Conservation (phyloP, 2,797 vertebrate species). For the Moxostoma hubbsi region DNA sequence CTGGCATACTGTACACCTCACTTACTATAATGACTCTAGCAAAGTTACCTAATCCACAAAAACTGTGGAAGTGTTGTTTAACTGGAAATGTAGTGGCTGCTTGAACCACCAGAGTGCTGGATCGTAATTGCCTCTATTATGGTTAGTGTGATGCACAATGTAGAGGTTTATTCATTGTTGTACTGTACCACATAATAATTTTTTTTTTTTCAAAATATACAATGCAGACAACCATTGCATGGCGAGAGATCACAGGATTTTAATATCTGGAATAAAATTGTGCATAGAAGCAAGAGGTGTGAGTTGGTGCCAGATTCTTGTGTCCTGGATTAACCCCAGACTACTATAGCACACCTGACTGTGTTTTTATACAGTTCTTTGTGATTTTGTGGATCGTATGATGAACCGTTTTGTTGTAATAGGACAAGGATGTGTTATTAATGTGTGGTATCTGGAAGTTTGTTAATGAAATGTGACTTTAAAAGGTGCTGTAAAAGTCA, state of each 20-base stretch:
- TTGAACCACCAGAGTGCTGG: background rate
- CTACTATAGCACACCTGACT: background rate
- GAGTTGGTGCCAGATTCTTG: constrained; percentile 9
- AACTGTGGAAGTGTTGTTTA: background rate
- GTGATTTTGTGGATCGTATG: background rate
- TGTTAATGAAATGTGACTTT: constrained; percentile 1
- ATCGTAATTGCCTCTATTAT: background rate
- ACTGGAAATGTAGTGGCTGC: background rate
- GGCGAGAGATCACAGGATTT: constrained; percentile 5
- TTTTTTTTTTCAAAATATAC: constrained; percentile 1
- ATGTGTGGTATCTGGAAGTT: constrained; percentile 6
- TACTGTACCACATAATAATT: background rate
- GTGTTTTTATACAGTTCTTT: background rate
- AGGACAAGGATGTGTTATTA: background rate
- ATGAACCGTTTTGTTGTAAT: background rate
- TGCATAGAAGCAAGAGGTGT: constrained; percentile 18
- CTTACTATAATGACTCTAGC: no score
- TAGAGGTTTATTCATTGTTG: background rate
- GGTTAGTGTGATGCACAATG: background rate
- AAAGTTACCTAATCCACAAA: no score
- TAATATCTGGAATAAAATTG: constrained; percentile 15
- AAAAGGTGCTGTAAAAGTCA: constrained; percentile 16
- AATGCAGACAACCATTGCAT: constrained; percentile 5
- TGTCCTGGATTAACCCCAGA: constrained; percentile 11
- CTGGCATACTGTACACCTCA: no score